These are phyloP conservation scores for Trematocara nigrifrons DNA, from an alignment of 2,113 vertebrate species.

Conservation along the genomic window DNA sequence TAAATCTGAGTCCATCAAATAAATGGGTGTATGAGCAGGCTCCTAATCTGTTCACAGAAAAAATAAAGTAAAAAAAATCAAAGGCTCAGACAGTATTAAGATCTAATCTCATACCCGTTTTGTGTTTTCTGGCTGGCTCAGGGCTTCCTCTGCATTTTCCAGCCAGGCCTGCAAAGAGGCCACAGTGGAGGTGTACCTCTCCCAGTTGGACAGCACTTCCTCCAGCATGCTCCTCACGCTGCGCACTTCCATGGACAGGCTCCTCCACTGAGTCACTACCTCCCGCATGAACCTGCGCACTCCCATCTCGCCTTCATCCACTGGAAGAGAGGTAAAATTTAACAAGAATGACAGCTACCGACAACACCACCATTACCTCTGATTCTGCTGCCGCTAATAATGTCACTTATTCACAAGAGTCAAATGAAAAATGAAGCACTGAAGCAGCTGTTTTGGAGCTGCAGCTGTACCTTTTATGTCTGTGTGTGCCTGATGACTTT, in stretches of 20 bases:
- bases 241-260: constrained; percentile 88
- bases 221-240: constrained; percentile 93
- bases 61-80: not conserved
- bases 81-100: not conserved
- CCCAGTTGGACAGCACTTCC: constrained; percentile 91
- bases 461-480: not conserved
- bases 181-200: constrained; percentile 82
- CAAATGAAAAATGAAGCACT: not conserved
- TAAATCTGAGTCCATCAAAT: constrained; percentile 1
- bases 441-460: not conserved
- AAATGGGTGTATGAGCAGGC: not conserved
- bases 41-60: not conserved
- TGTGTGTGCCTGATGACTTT: not conserved
- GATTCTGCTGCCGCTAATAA: not conserved
- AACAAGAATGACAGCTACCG: not conserved
- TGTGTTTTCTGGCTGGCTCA: constrained; percentile 81
- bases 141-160: constrained; percentile 86
- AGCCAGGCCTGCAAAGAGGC: constrained; percentile 88
- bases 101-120: constrained; percentile 75
- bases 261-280: constrained; percentile 89
- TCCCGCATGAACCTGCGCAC: constrained; percentile 87
- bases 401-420: not conserved
- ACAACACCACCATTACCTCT: not conserved
- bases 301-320: constrained; percentile 81
- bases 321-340: constrained; percentile 49